Conservation (phyloP, 2,113 vertebrate genomes). For the Microtus pennsylvanicus region DNA sequence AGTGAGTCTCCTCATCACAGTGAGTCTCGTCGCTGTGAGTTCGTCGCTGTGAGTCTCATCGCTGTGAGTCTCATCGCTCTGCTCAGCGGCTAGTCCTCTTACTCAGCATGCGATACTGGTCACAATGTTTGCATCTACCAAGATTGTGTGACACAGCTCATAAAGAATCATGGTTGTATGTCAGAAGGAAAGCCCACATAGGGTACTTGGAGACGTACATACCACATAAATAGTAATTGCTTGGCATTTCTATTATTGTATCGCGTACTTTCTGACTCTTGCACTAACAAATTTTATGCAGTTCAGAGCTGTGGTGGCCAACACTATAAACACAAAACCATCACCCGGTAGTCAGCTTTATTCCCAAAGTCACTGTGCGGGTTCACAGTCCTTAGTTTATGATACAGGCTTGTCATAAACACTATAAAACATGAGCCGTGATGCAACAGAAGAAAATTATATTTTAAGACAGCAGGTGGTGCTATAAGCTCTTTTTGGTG, state of each 20-base stretch:
- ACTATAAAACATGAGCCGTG: background rate
- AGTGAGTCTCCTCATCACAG: no score
- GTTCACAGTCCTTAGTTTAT: background rate
- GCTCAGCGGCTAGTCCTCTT: background rate
- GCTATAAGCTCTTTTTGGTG: background rate
- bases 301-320: background rate
- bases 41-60: background rate
- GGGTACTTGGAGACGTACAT: background rate
- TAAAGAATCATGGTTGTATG: background rate
- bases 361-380: background rate
- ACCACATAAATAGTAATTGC: background rate
- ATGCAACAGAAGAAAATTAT: background rate
- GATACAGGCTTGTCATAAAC: background rate
- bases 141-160: background rate
- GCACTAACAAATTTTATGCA: background rate
- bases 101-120: background rate
- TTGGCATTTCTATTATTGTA: background rate
- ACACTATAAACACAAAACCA: background rate
- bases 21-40: no score
- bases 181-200: background rate
- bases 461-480: background rate
- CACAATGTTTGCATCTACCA: background rate
- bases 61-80: background rate
- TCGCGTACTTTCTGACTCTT: background rate
- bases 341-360: background rate